phyloP scores from a whole-genome alignment of 2,888 invertebrate species.

The Odontocolon sp. region DNA sequence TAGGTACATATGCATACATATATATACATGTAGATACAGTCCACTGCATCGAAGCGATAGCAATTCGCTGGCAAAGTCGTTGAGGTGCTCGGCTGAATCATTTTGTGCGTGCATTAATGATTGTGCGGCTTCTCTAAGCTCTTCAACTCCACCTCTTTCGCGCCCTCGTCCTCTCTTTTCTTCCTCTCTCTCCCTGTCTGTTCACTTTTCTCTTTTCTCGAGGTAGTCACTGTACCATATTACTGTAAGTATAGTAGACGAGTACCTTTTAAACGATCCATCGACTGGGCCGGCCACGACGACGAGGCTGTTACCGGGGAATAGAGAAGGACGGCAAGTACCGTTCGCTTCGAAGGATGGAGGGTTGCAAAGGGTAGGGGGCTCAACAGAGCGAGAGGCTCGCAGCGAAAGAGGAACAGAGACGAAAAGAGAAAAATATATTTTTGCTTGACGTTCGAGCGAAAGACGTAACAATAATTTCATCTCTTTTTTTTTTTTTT shows the following conservation, averaged over 20 bases:
- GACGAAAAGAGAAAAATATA: not conserved
- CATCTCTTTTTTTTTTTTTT: slow-evolving; percentile 20
- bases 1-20: no score
- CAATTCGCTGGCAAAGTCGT: not conserved
- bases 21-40: no score
- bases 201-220: no score
- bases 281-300: slow-evolving; percentile 49
- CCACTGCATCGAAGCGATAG: slow-evolving; percentile 3
- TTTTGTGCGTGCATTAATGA: slow-evolving; percentile 13
- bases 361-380: slow-evolving; percentile 5
- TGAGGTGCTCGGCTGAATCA: not conserved
- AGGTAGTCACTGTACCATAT: not conserved
- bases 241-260: slow-evolving; percentile 15
- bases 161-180: no score
- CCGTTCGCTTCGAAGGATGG: slow-evolving; percentile 37
- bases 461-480: slow-evolving; percentile 11
- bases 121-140: not conserved
- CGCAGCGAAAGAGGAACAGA: not conserved
- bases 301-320: slow-evolving; percentile 57
- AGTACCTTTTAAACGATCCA: slow-evolving; percentile 54
- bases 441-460: not conserved
- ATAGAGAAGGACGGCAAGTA: slow-evolving; percentile 51
- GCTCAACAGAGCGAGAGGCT: slow-evolving; percentile 10
- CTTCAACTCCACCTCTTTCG: not conserved
- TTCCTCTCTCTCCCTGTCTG: no score